Evolutionary conservation across 2,113 vertebrate species (phyloP).

Genomic region (Otis tarda): DNA sequence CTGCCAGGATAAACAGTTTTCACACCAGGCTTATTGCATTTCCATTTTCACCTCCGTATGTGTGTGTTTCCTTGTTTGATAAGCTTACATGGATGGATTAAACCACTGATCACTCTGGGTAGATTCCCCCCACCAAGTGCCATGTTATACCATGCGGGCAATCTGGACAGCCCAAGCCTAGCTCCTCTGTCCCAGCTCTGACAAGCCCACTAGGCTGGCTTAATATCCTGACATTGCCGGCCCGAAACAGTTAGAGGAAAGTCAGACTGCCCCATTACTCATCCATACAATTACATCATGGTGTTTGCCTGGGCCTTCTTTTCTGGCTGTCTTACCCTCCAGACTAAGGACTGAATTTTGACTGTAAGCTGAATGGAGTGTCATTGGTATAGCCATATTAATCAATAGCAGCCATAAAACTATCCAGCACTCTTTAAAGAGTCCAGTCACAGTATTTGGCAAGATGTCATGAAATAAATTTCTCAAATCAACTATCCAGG

Average conservation of each 20-base stretch:
- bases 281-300: slow-evolving; percentile 43
- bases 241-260: background rate
- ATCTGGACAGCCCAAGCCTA: background rate
- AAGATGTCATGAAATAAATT: slow-evolving; percentile 47
- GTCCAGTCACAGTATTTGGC: slow-evolving; percentile 50
- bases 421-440: background rate
- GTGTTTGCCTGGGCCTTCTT: slow-evolving; percentile 4
- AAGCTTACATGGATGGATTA: background rate
- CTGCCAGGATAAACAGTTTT: slow-evolving; percentile 32
- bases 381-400: slow-evolving; percentile 18
- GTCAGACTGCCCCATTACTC: slow-evolving; percentile 21
- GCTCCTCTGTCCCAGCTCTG: background rate
- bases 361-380: slow-evolving; percentile 22
- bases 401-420: slow-evolving; percentile 51
- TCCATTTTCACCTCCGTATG: slow-evolving; percentile 39
- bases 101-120: background rate
- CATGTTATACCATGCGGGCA: background rate
- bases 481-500: slow-evolving; percentile 18
- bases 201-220: background rate
- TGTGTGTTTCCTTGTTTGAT: background rate
- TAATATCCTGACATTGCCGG: background rate
- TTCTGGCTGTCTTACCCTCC: background rate
- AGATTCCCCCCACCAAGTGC: background rate
- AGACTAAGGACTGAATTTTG: slow-evolving; percentile 19
- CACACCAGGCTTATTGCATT: slow-evolving; percentile 3